Base-by-base conservation (phyloP, 2,888 invertebrate genomes). In the Dichetophora obliterata region DNA sequence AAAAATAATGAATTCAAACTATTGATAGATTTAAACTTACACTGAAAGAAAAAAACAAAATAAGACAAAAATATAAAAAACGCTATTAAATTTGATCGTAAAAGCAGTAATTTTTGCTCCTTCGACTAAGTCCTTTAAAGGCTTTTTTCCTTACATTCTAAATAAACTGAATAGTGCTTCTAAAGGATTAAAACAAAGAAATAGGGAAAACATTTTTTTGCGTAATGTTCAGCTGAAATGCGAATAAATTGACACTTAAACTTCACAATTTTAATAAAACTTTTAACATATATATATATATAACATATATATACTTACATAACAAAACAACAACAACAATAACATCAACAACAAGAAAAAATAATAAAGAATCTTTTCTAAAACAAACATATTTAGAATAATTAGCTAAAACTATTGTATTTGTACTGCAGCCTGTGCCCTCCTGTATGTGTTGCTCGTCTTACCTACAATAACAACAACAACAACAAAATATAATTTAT, bases 211-310 rank as follows among this genome's bases (percentile, higher is more conserved):
- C 19, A 70, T 57, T 57, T 34, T 57, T 57, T 71, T 71, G 57
- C n/a, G 16, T 5, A 57, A 19, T 50, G 11, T 31, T 48, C 37
- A 22, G 22, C 48, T n/a, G 19, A 22, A 34, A 52, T 70, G 31
- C 31, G 22, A 22, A 34, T 71, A 57, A 57, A 71, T 57, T 57
- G 19, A 31, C 9, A 48, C 34, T 59, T 11, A 48, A 27, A 69
- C 27, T 34, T 50, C 31, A 43, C 43, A 43, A 43, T 43, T 43
- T 43, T 43, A 75, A 11, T 70, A 50, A 50, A 43, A 61, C 16
- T 75, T 68, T 73, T 75, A 43, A 68, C 54, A 75, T 75, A 68
- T 59, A 68, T 48, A 75, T 34, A 68, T 57, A 68, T 66, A 75
- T 74, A 69, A 34, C 16, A 37, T 68, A 69, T 69, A 43, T 43